A percentile compares a stretch with the other conserved stretches of the same genome.
Evolutionary conservation across 2,888 invertebrate species (phyloP).

Genomic region (Cantharis flavilabris): DNA sequence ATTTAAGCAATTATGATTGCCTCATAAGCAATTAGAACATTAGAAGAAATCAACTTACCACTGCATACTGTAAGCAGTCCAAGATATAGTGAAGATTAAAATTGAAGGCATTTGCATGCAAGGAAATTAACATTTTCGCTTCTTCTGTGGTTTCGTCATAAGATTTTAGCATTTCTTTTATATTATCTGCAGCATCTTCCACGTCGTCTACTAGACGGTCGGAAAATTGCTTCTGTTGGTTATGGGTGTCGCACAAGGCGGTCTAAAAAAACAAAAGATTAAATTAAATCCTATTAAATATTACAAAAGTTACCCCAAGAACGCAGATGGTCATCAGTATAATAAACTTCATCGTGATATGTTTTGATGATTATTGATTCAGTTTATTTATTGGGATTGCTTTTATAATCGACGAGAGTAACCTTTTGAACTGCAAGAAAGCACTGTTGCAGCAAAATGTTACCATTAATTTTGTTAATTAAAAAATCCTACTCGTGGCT

Average conservation of each 20-base stretch:
- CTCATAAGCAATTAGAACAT: background rate
- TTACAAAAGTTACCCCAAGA: background rate
- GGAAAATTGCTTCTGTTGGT: background rate
- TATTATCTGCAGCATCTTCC: background rate
- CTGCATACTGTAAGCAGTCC: background rate
- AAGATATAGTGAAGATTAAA: background rate
- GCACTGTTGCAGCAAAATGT: background rate
- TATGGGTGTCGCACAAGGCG: background rate
- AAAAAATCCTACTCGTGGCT: background rate
- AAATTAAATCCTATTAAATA: background rate
- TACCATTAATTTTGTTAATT: background rate
- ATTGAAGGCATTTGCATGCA: background rate
- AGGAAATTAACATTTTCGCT: background rate
- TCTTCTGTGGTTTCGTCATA: background rate
- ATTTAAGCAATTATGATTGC: too few relatives aligned
- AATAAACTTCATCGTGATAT: background rate
- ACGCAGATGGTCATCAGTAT: background rate
- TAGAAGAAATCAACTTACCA: background rate
- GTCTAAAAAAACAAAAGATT: background rate
- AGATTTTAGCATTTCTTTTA: background rate
- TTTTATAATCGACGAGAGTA: background rate
- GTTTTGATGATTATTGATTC: background rate
- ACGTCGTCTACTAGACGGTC: background rate
- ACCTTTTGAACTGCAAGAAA: background rate
- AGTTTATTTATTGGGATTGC: background rate